Base-by-base conservation (phyloP, 2,797 vertebrate genomes). In the Lagodon rhomboides region DNA sequence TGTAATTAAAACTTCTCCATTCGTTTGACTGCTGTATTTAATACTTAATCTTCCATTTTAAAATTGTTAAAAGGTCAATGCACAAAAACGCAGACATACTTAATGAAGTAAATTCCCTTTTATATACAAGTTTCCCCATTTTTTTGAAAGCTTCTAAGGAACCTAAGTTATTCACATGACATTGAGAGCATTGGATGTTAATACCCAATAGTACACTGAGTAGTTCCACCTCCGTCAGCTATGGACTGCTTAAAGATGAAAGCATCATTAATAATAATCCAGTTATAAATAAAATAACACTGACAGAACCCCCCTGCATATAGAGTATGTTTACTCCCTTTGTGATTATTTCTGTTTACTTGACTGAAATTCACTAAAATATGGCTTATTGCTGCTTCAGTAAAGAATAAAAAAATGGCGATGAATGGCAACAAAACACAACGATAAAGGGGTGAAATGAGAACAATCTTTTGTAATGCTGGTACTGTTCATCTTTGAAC, bases 401-500 rank as follows among this genome's bases (percentile, higher is more conserved):
- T 41, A 25, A 56, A 47, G 1, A 16, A 12, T 51, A 41, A 34
- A 34, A 34, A 34, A 34, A 34, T 34, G 30, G 8, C 30, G 6
- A 8, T 34, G 30, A 34, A 34, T 34, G 30, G 30, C 30, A 34
- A 34, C 30, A 34, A 34, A 30, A 30, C 4, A 30, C 30, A 30
- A 3, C 1, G 30, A 30, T 4, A 30, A 3, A 34, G 6, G 3
- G 10, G 22, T 46, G 22, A 41, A 66, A 75, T 2, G 10, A 46
- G 23, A 64, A 41, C 4, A 0, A 20, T 23, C 16, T 12, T 25
- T 34, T 17, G 59, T 5, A 72, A 46, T 54, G 62, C 10, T 22
- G n/a, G 18, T 27, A 23, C 50, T 63, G 5, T 71, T 62, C 49
- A 50, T 76, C 43, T 69, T 62, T 60, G 16, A 12, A 55, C 12